Percentiles rank a stretch among this genome's conserved stretches.
Evolutionary conservation across 2,888 invertebrate genomes (phyloP).

Genomic region (Philopedon plagiatum): DNA sequence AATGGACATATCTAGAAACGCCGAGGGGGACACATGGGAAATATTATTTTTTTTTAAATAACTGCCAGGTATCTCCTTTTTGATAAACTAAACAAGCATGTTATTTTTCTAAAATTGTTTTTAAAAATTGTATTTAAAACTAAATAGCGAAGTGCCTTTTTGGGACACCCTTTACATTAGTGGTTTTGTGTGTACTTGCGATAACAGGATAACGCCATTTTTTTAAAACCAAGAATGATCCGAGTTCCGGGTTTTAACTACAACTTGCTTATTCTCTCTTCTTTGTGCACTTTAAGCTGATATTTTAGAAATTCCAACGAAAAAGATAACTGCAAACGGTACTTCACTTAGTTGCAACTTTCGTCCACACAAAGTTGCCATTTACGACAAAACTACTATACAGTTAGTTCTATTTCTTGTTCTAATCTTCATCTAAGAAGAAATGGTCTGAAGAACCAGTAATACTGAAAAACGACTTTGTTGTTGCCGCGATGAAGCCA

Average conservation of each 20-base stretch:
- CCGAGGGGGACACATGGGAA: no score
- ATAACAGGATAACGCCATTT: no score
- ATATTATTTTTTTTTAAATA: no score
- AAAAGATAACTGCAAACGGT: constrained; percentile 21
- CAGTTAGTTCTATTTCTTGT: constrained; percentile 19
- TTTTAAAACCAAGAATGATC: no score
- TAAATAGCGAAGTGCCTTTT: no score
- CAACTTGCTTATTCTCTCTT: not conserved
- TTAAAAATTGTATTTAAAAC: no score
- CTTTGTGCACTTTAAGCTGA: not conserved
- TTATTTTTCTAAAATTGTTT: no score
- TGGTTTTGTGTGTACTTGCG: no score
- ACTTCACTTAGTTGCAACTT: constrained; percentile 8
- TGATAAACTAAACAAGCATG: no score
- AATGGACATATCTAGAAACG: no score
- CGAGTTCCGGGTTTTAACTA: not conserved
- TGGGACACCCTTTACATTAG: no score
- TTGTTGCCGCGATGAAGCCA: constrained; percentile 15
- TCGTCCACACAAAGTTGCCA: constrained; percentile 9
- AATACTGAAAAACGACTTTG: constrained; percentile 30
- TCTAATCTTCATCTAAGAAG: constrained; percentile 25
- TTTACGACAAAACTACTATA: constrained; percentile 29
- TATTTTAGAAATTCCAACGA: not conserved
- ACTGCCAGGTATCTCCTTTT: no score
- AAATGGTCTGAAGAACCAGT: constrained; percentile 27